These are phyloP conservation scores for Eugnorisma glareosa DNA, from an alignment of 2,888 invertebrate species.

Conservation along the genomic window DNA sequence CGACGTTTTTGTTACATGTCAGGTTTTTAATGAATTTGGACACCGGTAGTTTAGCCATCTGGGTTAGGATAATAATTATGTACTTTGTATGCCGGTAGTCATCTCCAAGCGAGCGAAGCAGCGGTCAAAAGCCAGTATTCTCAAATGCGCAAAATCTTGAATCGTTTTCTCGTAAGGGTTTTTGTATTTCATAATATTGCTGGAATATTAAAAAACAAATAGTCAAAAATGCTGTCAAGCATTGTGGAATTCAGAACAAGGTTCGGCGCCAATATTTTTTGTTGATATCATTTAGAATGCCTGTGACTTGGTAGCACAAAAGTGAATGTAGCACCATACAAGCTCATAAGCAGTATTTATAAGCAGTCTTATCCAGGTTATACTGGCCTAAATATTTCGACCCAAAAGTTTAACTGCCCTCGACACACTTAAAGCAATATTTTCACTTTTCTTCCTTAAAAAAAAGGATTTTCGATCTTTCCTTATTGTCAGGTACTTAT, in stretches of 20 bases:
- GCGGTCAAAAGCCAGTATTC: too few relatives aligned
- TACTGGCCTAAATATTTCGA: neutral
- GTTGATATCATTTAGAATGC: constrained; percentile 5
- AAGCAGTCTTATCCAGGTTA: neutral
- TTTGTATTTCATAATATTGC: neutral
- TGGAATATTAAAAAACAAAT: neutral
- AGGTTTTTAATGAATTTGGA: too few relatives aligned
- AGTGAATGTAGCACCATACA: constrained; percentile 7
- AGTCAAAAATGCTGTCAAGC: neutral
- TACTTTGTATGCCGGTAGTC: too few relatives aligned
- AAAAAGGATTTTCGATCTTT: neutral
- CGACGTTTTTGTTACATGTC: too few relatives aligned
- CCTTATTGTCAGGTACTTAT: too few relatives aligned
- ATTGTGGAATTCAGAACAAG: constrained; percentile 7
- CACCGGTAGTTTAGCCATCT: too few relatives aligned
- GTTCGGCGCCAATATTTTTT: constrained; percentile 2
- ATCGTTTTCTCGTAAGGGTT: too few relatives aligned
- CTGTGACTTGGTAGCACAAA: constrained; percentile 7
- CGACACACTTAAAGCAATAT: neutral
- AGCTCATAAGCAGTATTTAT: neutral
- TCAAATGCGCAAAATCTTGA: too few relatives aligned
- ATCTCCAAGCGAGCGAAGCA: too few relatives aligned
- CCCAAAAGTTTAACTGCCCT: too few relatives aligned
- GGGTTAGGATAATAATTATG: too few relatives aligned
- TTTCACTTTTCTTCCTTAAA: neutral